Evolutionary conservation across 1,140 invertebrate species (phyloP).

Genomic region (Pinna nobilis): DNA sequence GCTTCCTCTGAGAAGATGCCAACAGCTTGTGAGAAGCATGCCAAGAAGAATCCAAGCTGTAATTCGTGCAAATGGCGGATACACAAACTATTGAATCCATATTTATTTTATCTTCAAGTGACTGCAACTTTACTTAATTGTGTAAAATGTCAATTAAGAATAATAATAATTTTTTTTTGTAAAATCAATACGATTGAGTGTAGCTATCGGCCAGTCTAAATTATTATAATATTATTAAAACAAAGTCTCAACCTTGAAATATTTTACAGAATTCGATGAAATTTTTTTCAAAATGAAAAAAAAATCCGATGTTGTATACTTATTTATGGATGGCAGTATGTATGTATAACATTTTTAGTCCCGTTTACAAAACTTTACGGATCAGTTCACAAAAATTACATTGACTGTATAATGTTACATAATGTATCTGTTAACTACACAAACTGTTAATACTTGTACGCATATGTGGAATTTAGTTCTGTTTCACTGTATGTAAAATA

Average conservation of each 20-base stretch:
- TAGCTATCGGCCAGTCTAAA: neutral
- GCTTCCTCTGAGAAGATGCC: too few relatives aligned
- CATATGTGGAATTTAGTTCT: too few relatives aligned
- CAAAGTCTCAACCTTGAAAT: neutral
- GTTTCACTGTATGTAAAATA: too few relatives aligned
- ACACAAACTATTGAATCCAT: slow-evolving; percentile 1
- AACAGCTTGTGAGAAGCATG: neutral
- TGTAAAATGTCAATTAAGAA: neutral
- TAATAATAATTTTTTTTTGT: neutral
- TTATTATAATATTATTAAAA: neutral
- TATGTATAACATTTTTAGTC: too few relatives aligned
- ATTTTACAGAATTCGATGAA: neutral
- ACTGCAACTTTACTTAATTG: neutral
- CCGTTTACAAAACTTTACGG: too few relatives aligned
- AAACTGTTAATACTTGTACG: too few relatives aligned
- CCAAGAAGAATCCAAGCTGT: slow-evolving; percentile 1
- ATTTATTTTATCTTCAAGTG: too few relatives aligned
- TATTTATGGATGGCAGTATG: slow-evolving; percentile 1
- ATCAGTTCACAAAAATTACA: too few relatives aligned
- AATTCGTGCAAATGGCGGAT: neutral
- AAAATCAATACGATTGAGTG: neutral
- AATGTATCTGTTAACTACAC: too few relatives aligned
- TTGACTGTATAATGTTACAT: too few relatives aligned
- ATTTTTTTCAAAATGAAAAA: too few relatives aligned
- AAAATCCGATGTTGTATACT: neutral